Percentiles rank a stretch among this genome's conserved stretches.
Conservation (phyloP, 1,140 invertebrate species). For the Lasioglossum albipes region DNA sequence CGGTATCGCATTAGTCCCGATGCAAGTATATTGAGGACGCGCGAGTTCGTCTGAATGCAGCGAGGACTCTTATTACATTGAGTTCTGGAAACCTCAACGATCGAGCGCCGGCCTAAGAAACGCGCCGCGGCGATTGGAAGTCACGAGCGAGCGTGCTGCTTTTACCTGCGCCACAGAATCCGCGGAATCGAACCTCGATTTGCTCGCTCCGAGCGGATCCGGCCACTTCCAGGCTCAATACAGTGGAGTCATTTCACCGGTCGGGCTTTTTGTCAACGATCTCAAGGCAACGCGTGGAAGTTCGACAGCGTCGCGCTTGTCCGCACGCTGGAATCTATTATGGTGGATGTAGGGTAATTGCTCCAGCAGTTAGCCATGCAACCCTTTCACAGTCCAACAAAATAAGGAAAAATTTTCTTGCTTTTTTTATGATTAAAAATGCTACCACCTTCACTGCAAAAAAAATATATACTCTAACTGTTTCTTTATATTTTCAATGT, state of each 20-base stretch:
- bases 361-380: too few species aligned
- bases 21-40: slow-evolving; percentile 63
- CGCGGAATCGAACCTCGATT: background rate
- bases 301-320: background rate
- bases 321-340: too few species aligned
- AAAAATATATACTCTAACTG: too few species aligned
- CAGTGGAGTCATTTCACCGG: background rate
- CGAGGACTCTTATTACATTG: slow-evolving; percentile 52
- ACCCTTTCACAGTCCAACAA: too few species aligned
- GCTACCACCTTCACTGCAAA: too few species aligned
- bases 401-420: too few species aligned
- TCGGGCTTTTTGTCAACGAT: background rate
- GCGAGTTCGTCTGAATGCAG: slow-evolving; percentile 53
- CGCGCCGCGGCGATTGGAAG: background rate
- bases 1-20: slow-evolving; percentile 66
- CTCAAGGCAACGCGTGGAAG: background rate
- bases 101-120: background rate
- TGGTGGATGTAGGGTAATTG: too few species aligned
- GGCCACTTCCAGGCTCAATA: background rate
- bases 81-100: slow-evolving; percentile 14
- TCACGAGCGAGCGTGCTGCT: slow-evolving; percentile 12
- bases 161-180: background rate
- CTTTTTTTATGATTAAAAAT: too few species aligned
- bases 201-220: background rate
- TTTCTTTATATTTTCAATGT: too few species aligned